Percentiles rank a stretch among this genome's conserved stretches.
These are phyloP conservation scores for Pseudochirops corinnae DNA, from an alignment of 2,797 vertebrate genomes.

Conservation along the genomic window DNA sequence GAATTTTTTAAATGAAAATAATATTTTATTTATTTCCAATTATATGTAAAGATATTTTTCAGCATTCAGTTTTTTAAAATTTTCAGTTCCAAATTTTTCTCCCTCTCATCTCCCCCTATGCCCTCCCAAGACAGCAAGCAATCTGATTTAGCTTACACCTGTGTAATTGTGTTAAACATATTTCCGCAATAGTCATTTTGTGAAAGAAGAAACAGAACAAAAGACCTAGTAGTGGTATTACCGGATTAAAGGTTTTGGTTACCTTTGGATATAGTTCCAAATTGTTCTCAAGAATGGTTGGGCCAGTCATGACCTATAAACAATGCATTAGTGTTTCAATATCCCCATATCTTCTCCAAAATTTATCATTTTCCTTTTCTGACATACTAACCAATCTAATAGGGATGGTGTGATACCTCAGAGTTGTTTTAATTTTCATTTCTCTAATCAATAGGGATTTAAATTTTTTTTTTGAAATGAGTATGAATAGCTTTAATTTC, in stretches of 20 bases:
- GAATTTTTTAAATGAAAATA: too few relatives aligned
- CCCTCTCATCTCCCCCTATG: too few relatives aligned
- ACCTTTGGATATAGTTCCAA: neutral
- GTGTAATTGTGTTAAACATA: too few relatives aligned
- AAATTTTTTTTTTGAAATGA: neutral
- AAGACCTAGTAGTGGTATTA: neutral
- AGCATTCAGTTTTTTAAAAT: too few relatives aligned
- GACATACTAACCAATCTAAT: neutral
- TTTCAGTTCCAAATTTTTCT: too few relatives aligned
- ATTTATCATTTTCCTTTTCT: neutral
- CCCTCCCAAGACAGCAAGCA: too few relatives aligned
- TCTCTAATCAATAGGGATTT: neutral
- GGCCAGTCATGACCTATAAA: neutral
- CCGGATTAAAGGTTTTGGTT: neutral
- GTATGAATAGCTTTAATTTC: neutral
- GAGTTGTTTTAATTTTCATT: neutral
- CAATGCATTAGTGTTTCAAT: neutral
- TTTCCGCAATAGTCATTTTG: too few relatives aligned
- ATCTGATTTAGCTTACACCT: too few relatives aligned
- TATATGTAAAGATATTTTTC: too few relatives aligned
- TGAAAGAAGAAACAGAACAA: too few relatives aligned
- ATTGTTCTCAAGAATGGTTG: neutral
- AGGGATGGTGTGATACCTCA: neutral
- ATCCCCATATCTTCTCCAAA: neutral
- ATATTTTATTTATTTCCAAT: too few relatives aligned